Percentiles rank a stretch among this genome's conserved stretches.
Evolutionary conservation across 2,797 vertebrate genomes (phyloP).

Genomic region (Urophycis tenuis): DNA sequence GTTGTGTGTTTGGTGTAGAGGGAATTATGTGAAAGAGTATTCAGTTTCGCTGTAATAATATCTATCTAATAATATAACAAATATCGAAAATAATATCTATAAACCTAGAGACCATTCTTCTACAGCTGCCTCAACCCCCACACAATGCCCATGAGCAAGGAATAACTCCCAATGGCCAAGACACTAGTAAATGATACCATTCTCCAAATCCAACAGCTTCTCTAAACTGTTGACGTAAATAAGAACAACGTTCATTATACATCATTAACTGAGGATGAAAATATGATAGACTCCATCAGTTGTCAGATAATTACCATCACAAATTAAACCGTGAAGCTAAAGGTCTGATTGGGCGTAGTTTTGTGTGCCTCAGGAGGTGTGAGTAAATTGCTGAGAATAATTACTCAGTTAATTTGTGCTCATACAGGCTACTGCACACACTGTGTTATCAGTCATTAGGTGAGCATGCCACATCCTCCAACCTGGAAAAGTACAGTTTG

Average conservation of each 20-base stretch:
- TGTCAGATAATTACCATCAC: slow-evolving; percentile 1
- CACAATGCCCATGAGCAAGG: not conserved
- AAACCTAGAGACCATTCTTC: not conserved
- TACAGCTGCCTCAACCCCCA: not conserved
- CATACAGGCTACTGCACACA: not conserved
- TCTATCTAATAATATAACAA: no score
- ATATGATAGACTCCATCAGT: not conserved
- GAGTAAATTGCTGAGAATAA: not conserved
- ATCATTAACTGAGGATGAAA: slow-evolving; percentile 2
- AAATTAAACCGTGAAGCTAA: not conserved
- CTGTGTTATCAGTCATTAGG: slow-evolving; percentile 5
- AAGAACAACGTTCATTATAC: not conserved
- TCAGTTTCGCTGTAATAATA: not conserved
- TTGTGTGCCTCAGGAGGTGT: not conserved
- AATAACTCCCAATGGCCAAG: not conserved
- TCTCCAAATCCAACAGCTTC: not conserved
- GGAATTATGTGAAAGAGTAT: not conserved
- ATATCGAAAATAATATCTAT: not conserved
- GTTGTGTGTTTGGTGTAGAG: not conserved
- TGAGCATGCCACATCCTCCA: not conserved
- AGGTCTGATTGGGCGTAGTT: not conserved
- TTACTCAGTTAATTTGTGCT: not conserved
- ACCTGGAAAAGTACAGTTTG: not conserved
- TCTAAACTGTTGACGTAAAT: slow-evolving; percentile 3
- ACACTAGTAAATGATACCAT: not conserved